Evolutionary conservation across 2,888 invertebrate genomes (phyloP), one percentile per base, ranked within the genome.

Genomic region (Protodeltote pygarga): DNA sequence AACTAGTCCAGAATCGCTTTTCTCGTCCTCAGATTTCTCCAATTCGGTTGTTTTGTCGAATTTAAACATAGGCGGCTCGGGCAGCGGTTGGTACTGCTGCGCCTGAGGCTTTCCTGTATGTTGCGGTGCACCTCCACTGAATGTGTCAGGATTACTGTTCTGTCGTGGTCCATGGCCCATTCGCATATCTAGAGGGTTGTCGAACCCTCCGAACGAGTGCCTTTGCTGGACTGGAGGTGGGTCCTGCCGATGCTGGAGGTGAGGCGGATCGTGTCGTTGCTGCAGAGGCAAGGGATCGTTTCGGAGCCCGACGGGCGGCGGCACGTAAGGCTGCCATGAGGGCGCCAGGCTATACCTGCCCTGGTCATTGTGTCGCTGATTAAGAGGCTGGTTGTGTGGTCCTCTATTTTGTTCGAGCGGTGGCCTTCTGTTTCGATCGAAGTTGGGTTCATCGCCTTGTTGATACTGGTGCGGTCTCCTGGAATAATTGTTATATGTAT

Each of bases 1-100:
- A 19, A 94, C 92, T 66, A 94, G 87, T 31, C 93, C 93, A 0
- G 90, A 79, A 64, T 94, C 94, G 67, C 93, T 93, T 34, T 83
- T 86, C 44, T 93, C 93, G 45, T 93, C 93, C 55, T 93, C 93
- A 0, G 89, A 87, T 29, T 77, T 79, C 4, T 86, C 84, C 0
- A 73, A 45, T 20, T 93, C 93, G 1, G 72, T 63, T 1, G 72
- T 49, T 69, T 84, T 74, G 55, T 85, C 71, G 65, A 87, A 82
- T 49, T 80, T 66, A 69, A 87, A 89, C 2, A 78, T 63, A 0
- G 89, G 90, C 17, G 88, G 92, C 58, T 81, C 81, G 0, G 84
- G 81, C 15, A 85, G 71, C n/a, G 87, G 84, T 1, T 62, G 63
- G 61, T 61, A 73, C 3, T 73, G 55, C 48, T 63, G 73, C 29